Conservation (phyloP, 1,140 invertebrate species). For the Lethrus apterus region DNA sequence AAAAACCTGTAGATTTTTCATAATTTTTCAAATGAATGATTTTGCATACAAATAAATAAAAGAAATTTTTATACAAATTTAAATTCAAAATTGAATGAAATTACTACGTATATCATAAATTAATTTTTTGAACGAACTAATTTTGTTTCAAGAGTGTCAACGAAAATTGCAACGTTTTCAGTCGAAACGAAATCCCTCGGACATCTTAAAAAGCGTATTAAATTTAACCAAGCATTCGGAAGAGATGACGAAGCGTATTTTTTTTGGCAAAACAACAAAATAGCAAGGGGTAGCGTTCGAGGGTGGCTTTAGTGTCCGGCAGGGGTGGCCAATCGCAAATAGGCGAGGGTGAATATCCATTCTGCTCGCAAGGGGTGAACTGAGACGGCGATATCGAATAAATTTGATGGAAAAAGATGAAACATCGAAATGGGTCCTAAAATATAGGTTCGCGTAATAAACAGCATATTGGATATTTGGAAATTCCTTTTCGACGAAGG, state of each 20-base stretch:
- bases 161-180: too few relatives aligned
- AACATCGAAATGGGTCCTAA: too few relatives aligned
- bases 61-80: too few relatives aligned
- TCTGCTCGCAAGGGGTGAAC: constrained; percentile 21
- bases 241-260: constrained; percentile 18
- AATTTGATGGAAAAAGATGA: too few relatives aligned
- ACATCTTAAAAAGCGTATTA: too few relatives aligned
- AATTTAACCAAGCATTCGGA: too few relatives aligned
- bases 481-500: neutral
- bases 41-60: neutral
- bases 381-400: too few relatives aligned
- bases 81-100: too few relatives aligned
- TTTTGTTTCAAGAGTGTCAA: too few relatives aligned
- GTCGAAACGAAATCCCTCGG: too few relatives aligned
- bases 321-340: constrained; percentile 20
- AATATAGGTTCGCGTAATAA: neutral
- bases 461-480: constrained; percentile 1
- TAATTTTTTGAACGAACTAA: too few relatives aligned
- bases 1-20: neutral
- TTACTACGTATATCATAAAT: too few relatives aligned
- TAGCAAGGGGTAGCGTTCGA: constrained; percentile 21
- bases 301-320: constrained; percentile 18
- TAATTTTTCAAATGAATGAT: neutral
- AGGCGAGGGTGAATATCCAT: constrained; percentile 19
- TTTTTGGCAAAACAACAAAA: constrained; percentile 27